Base-by-base conservation (phyloP, 2,113 vertebrate genomes). In the Microtus oregoni region DNA sequence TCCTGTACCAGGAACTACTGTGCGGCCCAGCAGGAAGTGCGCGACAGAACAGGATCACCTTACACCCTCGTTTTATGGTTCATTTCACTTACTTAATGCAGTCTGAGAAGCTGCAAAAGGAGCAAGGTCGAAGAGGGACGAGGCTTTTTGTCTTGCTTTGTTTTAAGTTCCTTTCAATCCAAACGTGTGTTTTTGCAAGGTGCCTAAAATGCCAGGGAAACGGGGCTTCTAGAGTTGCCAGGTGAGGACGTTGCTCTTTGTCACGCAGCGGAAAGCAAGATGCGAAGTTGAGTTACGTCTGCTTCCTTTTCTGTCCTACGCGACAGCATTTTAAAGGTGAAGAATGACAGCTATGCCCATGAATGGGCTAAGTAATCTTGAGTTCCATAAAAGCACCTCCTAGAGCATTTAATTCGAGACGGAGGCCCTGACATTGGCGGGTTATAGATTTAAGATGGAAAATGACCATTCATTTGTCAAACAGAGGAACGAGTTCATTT, bases 71-170 rank as follows among this genome's bases (percentile, higher is more conserved):
- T 98, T 98, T 98, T 98, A 98, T 98, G 98, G 98, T 98, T 99
- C 98, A 98, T 99, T 99, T 99, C 98, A 98, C 96, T 97, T 98
- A 98, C 96, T 98, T 98, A 99, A 98, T 98, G 98, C 97, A 98
- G 98, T 98, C 95, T 12, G 97, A 98, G 98, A 98, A 98, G 97
- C 97, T 98, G 97, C 97, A 98, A 98, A 98, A 98, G 97, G 94
- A 98, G 70, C 96, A 96, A 91, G 97, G 94, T 97, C 89, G 97
- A 98, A 98, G 94, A 92, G 47, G 95, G 97, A 97, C 97, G 93
- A 70, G 79, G 70, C 75, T 81, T 96, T 90, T 90, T 90, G 88
- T 78, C 58, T 79, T 63, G 89, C 96, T 97, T 82, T 97, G 92
- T 98, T 97, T 98, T 92, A 94, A 35, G 86, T 98, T 98, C 98